Evolutionary conservation across 2,113 vertebrate species (phyloP).

Genomic region (Ammodytes dubius): DNA sequence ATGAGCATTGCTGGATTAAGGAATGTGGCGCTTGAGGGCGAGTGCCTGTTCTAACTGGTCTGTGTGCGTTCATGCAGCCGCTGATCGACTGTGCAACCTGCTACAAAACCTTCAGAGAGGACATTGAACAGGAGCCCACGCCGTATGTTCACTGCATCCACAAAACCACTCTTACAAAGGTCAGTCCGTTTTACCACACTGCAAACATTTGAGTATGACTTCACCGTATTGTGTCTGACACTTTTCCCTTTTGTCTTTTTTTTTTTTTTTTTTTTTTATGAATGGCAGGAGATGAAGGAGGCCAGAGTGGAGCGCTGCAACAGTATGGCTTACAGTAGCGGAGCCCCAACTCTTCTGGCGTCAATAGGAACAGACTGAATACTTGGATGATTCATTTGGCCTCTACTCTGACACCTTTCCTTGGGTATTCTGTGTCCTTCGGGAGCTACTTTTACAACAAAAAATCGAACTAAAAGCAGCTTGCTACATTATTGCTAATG

Average conservation of each 20-base stretch:
- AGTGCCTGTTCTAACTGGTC: slow-evolving; percentile 42
- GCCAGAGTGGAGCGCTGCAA: slow-evolving; percentile 72
- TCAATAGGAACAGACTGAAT: slow-evolving; percentile 9
- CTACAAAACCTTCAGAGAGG: slow-evolving; percentile 75
- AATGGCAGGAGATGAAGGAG: slow-evolving; percentile 69
- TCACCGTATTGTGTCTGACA: neutral
- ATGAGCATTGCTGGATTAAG: neutral
- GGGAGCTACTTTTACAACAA: neutral
- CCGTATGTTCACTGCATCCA: slow-evolving; percentile 83
- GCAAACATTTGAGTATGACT: neutral
- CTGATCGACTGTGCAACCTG: slow-evolving; percentile 82
- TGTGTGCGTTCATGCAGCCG: slow-evolving; percentile 75
- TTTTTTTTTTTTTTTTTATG: neutral
- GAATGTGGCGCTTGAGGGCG: neutral
- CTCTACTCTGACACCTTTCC: neutral
- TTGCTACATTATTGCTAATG: neutral
- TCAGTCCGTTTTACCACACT: slow-evolving; percentile 33
- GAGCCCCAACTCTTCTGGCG: slow-evolving; percentile 72
- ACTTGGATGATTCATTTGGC: neutral
- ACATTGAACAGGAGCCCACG: slow-evolving; percentile 74
- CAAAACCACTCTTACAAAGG: slow-evolving; percentile 77
- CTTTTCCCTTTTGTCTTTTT: neutral
- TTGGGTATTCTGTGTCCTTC: neutral
- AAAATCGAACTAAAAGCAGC: neutral
- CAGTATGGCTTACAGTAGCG: slow-evolving; percentile 70